Base-by-base conservation (phyloP, 2,113 vertebrate species). In the Hippolais icterina region DNA sequence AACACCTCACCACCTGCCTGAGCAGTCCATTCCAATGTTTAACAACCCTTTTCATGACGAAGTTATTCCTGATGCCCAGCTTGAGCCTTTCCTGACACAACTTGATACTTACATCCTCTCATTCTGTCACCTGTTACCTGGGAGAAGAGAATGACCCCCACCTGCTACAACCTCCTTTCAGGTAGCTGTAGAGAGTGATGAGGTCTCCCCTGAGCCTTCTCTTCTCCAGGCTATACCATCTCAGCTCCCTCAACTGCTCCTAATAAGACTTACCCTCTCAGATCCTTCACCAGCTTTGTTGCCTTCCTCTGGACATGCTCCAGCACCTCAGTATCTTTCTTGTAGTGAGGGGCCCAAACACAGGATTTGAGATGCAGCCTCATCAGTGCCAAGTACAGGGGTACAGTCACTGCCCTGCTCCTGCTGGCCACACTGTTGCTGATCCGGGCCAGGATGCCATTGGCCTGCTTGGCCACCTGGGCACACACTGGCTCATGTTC, bases 281-380 rank as follows among this genome's bases (percentile, higher is more conserved):
- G 35, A 44, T 5, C 22, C 8, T 42, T 66, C 37, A 44, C 18
- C 19, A 37, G 25, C 37, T 52, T 33, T 11, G 5, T 44, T 44
- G 19, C 10, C 27, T 22, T 52, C 39, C 27, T 39, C 60, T 66
- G 33, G 27, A 74, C 19, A 8, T 9, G 2, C 23, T 59, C 13
- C 15, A 81, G 44, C 12, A 3, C 15, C 31, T 89, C 50, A 13
- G 3, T 59, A 6, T 42, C 33, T 57, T 50, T 57, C 37, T 21
- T 66, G 33, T 39, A 44, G 68, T 24, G 59, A 59, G 33, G 22
- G 12, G 3, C 27, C 12, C 37, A 37, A 50, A 4, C 23, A 37
- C 27, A 10, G 37, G 19, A 47, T 39, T 68, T 4, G 6, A 75
- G 61, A 6, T 27, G 4, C 0, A 0, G 7, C 20, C 24, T 68